Evolutionary conservation across 2,888 invertebrate genomes (phyloP).

Genomic region (Dastarcus helophoroides): DNA sequence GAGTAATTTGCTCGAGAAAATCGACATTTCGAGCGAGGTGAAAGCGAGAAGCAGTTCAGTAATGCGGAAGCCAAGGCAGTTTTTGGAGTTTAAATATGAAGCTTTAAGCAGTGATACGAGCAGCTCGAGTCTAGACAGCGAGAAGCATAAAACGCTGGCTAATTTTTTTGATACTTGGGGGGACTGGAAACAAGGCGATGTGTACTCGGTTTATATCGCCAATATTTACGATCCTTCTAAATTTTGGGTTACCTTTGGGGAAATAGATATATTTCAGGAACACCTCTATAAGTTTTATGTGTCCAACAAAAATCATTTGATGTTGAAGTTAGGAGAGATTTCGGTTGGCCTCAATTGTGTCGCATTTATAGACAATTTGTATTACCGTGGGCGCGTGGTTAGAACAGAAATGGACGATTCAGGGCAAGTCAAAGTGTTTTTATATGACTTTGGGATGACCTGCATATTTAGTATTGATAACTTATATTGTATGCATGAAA

Average conservation of each 20-base stretch:
- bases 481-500: constrained; percentile 6
- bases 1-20: too few species aligned
- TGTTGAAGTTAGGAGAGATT: constrained; percentile 2
- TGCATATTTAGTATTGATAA: not conserved
- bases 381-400: constrained; percentile 7
- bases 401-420: constrained; percentile 5
- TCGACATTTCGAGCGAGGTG: too few species aligned
- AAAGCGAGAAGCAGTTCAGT: too few species aligned
- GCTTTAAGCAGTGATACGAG: too few species aligned
- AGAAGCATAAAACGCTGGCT: too few species aligned
- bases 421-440: constrained; percentile 4
- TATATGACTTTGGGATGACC: constrained; percentile 9
- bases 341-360: constrained; percentile 9
- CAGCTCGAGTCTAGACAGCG: too few species aligned
- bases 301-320: not conserved
- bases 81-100: too few species aligned
- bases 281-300: constrained; percentile 8
- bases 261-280: constrained; percentile 4
- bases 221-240: constrained; percentile 10
- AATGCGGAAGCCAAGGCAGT: too few species aligned
- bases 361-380: not conserved
- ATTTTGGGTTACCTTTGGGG: constrained; percentile 9
- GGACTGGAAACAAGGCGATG: constrained; percentile 6
- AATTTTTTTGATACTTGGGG: constrained; percentile 6
- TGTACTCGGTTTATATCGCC: constrained; percentile 3